These are phyloP conservation scores for Spisula solida DNA, from an alignment of 2,888 invertebrate species.

Conservation along the genomic window DNA sequence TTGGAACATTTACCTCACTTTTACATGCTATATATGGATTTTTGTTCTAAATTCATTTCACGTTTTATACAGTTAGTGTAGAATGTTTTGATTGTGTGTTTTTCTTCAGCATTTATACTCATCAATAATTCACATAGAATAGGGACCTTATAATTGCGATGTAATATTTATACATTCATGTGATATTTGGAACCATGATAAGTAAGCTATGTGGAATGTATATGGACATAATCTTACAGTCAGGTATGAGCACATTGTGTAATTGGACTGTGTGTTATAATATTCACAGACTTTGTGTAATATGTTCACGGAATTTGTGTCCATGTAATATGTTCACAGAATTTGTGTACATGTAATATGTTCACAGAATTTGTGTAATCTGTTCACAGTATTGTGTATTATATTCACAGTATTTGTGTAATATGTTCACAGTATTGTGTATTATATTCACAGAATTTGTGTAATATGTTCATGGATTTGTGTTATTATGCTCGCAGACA, in stretches of 20 bases:
- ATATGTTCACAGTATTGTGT: too few species aligned
- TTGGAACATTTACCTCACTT: neutral
- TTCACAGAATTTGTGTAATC: too few species aligned
- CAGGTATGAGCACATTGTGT: slow-evolving; percentile 61
- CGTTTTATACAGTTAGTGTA: neutral
- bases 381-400: neutral
- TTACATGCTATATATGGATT: slow-evolving; percentile 17
- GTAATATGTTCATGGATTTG: too few species aligned
- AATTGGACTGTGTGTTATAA: neutral
- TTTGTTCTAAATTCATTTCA: slow-evolving; percentile 18
- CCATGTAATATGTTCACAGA: too few species aligned
- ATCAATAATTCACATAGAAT: neutral
- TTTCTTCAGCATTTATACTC: neutral
- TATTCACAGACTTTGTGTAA: neutral
- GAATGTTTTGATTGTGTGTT: neutral
- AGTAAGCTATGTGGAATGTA: slow-evolving; percentile 75
- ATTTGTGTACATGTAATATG: too few species aligned
- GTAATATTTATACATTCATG: neutral
- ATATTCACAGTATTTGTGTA: too few species aligned
- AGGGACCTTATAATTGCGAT: neutral
- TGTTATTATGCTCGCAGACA: too few species aligned
- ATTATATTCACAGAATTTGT: too few species aligned
- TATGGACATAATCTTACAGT: slow-evolving; percentile 74
- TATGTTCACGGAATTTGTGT: too few species aligned
- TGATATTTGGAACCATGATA: slow-evolving; percentile 54